Base-by-base conservation (phyloP, 2,888 invertebrate genomes). In the Hypena proboscidalis region DNA sequence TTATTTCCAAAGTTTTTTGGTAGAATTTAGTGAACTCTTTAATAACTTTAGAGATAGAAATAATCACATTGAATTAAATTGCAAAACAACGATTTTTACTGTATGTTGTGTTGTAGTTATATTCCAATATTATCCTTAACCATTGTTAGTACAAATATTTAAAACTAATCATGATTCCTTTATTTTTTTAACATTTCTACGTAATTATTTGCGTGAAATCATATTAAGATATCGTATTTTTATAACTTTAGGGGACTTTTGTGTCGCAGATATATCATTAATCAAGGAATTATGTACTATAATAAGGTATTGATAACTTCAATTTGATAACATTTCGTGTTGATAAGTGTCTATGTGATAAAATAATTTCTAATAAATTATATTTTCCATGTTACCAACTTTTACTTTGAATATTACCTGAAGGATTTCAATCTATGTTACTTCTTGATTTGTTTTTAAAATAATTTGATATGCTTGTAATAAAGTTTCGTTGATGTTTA, bases 341-440 rank as follows among this genome's bases (percentile, higher is more conserved):
- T 50, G 42, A 48, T 43, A 40, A 42, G 38, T 49, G 30, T 42
- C n/a, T 47, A 39, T 60, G 57, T 64, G 57, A 64, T 64, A 57
- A 60, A 52, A 60, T 56, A 49, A 58, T 57, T 55, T 55, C 27
- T 44, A 62, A 63, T 65, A 58, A 63, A 63, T 48, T 49, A 62
- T 63, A 66, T 66, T 63, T 63, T 63, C 40, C 37, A 66, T 37
- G 58, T 61, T 63, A 48, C 8, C 21, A 34, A 54, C 31, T 52
- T 56, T 47, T 60, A 47, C 29, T 62, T 64, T 48, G 20, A 47
- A 33, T 47, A 27, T 3, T 22, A 21, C 27, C 29, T 34, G 2
- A n/a, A 11, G 8, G n/a, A 10, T 26, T 11, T 4, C n/a, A 13
- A 35, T 7, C 3, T 25, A 3, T 25, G n/a, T 25, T 10, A 1